These are phyloP conservation scores for Zosterops borbonicus DNA, from an alignment of 2,113 vertebrate genomes.

Conservation along the genomic window DNA sequence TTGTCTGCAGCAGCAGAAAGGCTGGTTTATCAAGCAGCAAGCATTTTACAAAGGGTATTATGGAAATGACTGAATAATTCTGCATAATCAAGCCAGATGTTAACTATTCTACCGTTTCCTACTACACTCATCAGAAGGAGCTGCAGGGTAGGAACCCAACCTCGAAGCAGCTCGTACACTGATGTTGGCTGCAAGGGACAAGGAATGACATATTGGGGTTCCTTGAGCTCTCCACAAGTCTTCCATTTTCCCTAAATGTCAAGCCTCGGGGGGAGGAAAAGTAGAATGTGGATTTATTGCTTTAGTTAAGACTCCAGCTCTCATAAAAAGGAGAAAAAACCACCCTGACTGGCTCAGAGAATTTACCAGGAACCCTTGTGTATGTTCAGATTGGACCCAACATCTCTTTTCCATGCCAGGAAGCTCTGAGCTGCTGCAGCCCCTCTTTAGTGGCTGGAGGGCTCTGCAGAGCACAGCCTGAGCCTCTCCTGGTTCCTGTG, in stretches of 20 bases:
- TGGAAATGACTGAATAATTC: slow-evolving; percentile 61
- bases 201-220: neutral
- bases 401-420: neutral
- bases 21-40: slow-evolving; percentile 8
- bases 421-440: neutral
- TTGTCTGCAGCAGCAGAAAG: neutral
- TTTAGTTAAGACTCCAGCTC: neutral
- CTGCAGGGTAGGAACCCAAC: slow-evolving; percentile 23
- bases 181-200: neutral
- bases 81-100: slow-evolving; percentile 54
- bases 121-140: neutral
- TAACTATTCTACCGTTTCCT: slow-evolving; percentile 27
- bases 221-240: neutral
- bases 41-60: slow-evolving; percentile 46
- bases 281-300: neutral
- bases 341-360: neutral
- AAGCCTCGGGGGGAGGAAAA: neutral
- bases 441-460: neutral
- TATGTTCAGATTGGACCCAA: neutral
- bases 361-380: neutral
- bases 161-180: neutral
- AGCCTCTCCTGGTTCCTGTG: neutral
- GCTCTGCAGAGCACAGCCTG: neutral
- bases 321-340: neutral
- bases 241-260: neutral